A percentile compares a stretch with the other conserved stretches of the same genome.
Conservation (phyloP, 2,888 invertebrate genomes). For the Papilio protenor region DNA sequence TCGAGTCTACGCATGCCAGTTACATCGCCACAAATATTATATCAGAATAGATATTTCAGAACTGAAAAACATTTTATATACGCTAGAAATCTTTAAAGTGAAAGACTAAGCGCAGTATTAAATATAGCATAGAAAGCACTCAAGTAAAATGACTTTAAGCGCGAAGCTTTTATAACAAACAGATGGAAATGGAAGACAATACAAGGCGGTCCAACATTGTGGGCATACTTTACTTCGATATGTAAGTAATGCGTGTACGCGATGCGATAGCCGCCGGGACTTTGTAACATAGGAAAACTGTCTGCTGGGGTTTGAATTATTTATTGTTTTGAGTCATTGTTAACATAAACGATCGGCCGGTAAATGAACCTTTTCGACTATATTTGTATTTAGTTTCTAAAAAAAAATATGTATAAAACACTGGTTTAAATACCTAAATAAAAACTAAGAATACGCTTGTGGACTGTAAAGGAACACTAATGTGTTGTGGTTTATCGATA, state of each 20-base stretch:
- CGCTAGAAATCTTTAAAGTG: neutral
- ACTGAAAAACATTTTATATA: neutral
- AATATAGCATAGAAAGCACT: neutral
- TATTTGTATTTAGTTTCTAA: neutral
- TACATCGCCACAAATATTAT: too few relatives aligned
- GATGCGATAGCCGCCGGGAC: neutral
- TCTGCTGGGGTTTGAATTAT: neutral
- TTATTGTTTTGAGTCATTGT: neutral
- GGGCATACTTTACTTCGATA: neutral
- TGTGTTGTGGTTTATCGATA: constrained; percentile 45
- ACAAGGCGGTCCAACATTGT: neutral
- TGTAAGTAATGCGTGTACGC: neutral
- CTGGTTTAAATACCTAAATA: neutral
- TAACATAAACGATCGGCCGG: neutral
- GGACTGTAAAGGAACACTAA: constrained; percentile 17
- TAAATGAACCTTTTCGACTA: neutral
- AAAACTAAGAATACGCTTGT: neutral
- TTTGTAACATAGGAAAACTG: neutral
- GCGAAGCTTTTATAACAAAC: neutral
- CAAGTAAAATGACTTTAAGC: constrained; percentile 3
- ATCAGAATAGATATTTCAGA: neutral
- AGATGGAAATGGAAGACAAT: neutral
- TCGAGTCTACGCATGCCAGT: too few relatives aligned
- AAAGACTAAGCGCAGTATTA: neutral
- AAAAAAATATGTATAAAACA: neutral